These are phyloP conservation scores for Guaruba guarouba DNA, from an alignment of 2,113 vertebrate genomes.

Conservation along the genomic window DNA sequence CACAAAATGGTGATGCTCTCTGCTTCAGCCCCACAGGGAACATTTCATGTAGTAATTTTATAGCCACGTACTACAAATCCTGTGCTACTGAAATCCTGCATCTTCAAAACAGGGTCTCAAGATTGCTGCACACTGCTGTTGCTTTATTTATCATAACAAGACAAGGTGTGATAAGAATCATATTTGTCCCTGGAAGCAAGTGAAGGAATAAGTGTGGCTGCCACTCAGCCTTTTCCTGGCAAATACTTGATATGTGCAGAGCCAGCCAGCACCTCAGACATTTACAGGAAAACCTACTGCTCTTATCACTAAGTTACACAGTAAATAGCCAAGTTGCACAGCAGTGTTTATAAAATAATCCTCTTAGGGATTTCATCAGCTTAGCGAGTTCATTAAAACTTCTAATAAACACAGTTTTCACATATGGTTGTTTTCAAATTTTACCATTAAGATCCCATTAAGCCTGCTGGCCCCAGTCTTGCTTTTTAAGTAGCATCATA, in stretches of 20 bases:
- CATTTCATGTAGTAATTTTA: background rate
- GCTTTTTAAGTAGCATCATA: background rate
- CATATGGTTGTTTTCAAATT: conserved; percentile 4
- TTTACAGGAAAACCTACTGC: conserved; percentile 15
- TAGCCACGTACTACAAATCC: background rate
- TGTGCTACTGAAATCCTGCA: background rate
- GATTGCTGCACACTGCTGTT: background rate
- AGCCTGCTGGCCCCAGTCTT: background rate
- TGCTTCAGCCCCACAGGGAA: background rate
- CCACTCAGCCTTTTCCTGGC: background rate
- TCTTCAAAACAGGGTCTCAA: background rate
- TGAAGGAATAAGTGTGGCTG: background rate
- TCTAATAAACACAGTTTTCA: background rate
- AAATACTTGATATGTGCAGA: accelerated
- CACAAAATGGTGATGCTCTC: background rate
- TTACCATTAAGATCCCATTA: conserved; percentile 19
- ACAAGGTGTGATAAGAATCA: background rate
- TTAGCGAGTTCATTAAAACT: conserved; percentile 14
- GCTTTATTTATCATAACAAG: background rate
- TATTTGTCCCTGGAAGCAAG: background rate
- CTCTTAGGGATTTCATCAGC: background rate
- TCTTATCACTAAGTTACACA: background rate
- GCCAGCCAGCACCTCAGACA: background rate
- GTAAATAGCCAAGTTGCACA: conserved; percentile 25
- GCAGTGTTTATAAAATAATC: background rate